These are phyloP conservation scores for Sericinus montela DNA, from an alignment of 2,888 invertebrate species.

Conservation along the genomic window DNA sequence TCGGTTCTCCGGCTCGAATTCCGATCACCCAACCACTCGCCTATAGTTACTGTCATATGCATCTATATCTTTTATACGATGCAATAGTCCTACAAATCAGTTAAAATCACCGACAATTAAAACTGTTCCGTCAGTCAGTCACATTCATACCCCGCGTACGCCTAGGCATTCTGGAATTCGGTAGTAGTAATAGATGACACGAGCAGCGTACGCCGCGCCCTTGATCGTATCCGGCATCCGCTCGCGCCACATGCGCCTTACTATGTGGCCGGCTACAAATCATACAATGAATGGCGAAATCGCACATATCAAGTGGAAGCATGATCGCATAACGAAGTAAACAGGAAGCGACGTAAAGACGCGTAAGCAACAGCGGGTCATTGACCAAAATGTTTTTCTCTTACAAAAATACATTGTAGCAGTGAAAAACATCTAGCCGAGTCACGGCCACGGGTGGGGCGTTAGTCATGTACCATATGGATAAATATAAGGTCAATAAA, in stretches of 20 bases:
- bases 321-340: conserved; percentile 32
- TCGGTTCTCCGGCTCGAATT: no score
- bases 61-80: no score
- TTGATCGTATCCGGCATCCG: conserved; percentile 53
- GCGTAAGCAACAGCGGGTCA: conserved; percentile 32
- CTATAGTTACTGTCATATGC: no score
- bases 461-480: conserved; percentile 9
- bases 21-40: no score
- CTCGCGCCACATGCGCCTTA: conserved; percentile 20
- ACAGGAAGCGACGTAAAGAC: conserved; percentile 37
- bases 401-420: conserved; percentile 23
- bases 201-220: conserved; percentile 36
- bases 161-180: conserved; percentile 4
- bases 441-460: conserved; percentile 13
- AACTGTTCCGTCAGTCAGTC: no score
- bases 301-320: conserved; percentile 30
- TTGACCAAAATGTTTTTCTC: conserved; percentile 35
- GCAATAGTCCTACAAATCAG: no score
- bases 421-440: conserved; percentile 14
- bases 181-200: conserved; percentile 11
- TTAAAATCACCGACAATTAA: no score
- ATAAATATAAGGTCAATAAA: conserved; percentile 7
- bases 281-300: conserved; percentile 25
- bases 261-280: conserved; percentile 14
- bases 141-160: no score